Percentiles rank a stretch among this genome's conserved stretches.
These are phyloP conservation scores for Ennomos erosarius DNA, from an alignment of 2,888 invertebrate species.

Conservation along the genomic window DNA sequence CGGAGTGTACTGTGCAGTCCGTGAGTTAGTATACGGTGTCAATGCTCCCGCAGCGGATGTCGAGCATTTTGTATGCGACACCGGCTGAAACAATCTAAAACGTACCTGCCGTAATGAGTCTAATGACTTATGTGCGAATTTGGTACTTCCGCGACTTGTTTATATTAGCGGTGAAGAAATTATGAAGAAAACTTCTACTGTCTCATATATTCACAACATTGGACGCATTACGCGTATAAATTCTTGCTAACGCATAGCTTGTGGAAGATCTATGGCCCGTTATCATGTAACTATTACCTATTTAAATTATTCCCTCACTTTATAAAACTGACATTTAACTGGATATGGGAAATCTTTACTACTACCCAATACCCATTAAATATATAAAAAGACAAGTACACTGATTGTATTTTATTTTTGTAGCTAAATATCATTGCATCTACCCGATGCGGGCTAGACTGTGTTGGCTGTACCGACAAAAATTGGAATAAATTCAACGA, in stretches of 20 bases:
- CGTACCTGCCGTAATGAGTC: constrained; percentile 37
- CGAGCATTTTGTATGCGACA: constrained; percentile 47
- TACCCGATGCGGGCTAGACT: neutral
- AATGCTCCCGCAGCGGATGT: constrained; percentile 55
- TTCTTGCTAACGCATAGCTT: no score
- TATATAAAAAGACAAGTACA: no score
- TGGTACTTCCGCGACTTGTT: constrained; percentile 14
- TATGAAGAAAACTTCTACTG: neutral
- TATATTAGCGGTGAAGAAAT: constrained; percentile 3
- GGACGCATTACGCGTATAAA: neutral
- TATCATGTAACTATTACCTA: constrained; percentile 1
- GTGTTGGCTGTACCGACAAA: constrained; percentile 19
- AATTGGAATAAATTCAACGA: constrained; percentile 39
- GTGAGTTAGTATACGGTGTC: constrained; percentile 48
- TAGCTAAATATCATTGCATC: constrained; percentile 30
- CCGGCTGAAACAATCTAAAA: constrained; percentile 42
- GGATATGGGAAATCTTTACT: no score
- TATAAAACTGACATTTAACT: no score
- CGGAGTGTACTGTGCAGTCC: constrained; percentile 39
- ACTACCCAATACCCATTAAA: no score
- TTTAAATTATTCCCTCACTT: no score
- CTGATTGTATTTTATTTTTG: no score
- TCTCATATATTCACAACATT: neutral
- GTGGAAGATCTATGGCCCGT: neutral
- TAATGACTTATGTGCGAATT: constrained; percentile 31